Conservation (phyloP, 2,888 invertebrate genomes). For the Clitarchus hookeri region DNA sequence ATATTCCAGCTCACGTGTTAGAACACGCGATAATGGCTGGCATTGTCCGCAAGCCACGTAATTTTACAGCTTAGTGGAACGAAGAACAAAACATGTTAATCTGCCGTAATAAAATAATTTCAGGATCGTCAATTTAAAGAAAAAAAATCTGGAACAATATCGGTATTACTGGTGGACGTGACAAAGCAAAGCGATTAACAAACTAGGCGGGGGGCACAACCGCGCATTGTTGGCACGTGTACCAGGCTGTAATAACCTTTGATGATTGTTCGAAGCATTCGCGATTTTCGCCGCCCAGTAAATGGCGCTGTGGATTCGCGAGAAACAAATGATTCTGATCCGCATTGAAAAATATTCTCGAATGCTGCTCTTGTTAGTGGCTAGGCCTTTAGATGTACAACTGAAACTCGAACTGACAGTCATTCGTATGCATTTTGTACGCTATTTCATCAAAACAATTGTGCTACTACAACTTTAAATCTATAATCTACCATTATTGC, state of each 20-base stretch:
- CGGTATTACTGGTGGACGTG: not conserved
- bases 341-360: not conserved
- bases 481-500: no score
- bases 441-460: no score
- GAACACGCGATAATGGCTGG: not conserved
- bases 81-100: not conserved
- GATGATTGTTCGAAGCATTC: not conserved
- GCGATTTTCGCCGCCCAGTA: not conserved
- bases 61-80: not conserved
- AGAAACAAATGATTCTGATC: not conserved
- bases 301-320: not conserved
- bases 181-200: slow-evolving; percentile 7
- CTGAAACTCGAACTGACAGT: no score
- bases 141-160: not conserved
- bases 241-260: not conserved
- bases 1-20: not conserved
- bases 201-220: not conserved
- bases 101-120: not conserved
- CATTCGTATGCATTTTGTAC: no score
- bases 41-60: not conserved
- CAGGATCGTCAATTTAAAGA: not conserved
- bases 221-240: not conserved
- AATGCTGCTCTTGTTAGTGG: not conserved
- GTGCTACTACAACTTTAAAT: no score
- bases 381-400: not conserved